A percentile compares a stretch with the other conserved stretches of the same genome.
Conservation (phyloP, 2,113 vertebrate species). For the Balaeniceps rex region DNA sequence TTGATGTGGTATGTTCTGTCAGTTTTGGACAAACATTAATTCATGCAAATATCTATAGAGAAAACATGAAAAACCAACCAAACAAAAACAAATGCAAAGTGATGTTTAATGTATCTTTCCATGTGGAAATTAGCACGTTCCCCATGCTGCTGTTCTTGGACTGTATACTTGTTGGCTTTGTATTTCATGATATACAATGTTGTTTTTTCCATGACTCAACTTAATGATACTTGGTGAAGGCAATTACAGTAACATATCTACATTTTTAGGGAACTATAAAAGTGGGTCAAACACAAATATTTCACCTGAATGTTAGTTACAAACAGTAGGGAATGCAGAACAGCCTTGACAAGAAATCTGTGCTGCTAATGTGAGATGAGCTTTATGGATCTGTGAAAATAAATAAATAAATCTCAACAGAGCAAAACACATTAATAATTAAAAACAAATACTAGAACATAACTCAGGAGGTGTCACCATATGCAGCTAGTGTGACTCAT, state of each 20-base stretch:
- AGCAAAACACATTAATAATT: slow-evolving; percentile 30
- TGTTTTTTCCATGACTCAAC: neutral
- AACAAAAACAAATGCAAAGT: neutral
- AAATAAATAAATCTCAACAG: neutral
- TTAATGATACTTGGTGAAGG: neutral
- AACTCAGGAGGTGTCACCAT: neutral
- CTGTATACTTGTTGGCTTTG: neutral
- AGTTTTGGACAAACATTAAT: neutral
- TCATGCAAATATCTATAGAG: neutral
- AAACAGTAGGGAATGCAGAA: neutral
- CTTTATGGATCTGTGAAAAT: neutral
- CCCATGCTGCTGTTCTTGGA: neutral
- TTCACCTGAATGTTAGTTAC: neutral
- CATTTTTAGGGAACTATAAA: neutral
- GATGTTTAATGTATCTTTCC: neutral
- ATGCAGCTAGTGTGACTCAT: neutral
- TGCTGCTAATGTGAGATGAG: neutral
- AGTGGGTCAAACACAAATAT: neutral
- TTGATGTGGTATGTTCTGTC: neutral
- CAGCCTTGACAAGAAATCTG: neutral
- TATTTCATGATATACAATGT: neutral
- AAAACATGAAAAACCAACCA: neutral
- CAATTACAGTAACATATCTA: neutral
- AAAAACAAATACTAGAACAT: neutral
- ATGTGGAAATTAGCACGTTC: neutral